Conservation (phyloP, 2,888 invertebrate species). For the Ptilodon capucinus region DNA sequence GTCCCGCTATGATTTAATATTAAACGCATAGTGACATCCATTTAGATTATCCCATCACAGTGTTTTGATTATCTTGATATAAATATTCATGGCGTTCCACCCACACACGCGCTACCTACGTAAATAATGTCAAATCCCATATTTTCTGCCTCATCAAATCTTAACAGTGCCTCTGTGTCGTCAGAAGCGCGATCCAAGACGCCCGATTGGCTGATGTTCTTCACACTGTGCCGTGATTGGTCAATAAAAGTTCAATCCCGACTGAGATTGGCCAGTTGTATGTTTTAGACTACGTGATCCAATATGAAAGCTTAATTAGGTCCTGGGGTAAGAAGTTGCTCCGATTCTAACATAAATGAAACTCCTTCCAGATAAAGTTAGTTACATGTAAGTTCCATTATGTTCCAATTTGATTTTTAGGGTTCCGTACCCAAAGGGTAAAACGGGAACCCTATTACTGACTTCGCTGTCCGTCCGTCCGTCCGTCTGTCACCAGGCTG, state of each 20-base stretch:
- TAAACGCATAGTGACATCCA: too few species aligned
- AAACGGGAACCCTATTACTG: too few species aligned
- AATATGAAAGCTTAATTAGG: constrained; percentile 24
- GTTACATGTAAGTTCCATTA: not conserved
- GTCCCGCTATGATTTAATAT: too few species aligned
- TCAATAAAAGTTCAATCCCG: constrained; percentile 42
- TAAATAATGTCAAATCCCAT: not conserved
- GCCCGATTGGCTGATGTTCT: constrained; percentile 42
- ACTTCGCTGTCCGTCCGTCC: too few species aligned
- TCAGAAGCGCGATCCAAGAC: constrained; percentile 13
- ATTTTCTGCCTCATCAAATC: not conserved
- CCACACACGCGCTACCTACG: not conserved
- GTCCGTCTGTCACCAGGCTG: too few species aligned
- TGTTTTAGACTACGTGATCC: constrained; percentile 24
- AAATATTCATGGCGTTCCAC: not conserved
- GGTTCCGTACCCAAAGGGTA: too few species aligned
- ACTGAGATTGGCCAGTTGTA: constrained; percentile 38
- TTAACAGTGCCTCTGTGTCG: constrained; percentile 25
- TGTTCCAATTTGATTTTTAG: too few species aligned
- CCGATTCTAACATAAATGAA: constrained; percentile 4
- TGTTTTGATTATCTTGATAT: not conserved
- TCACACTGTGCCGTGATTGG: constrained; percentile 32
- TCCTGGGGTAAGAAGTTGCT: constrained; percentile 4
- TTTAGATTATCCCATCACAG: not conserved
- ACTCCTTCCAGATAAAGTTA: not conserved